These are phyloP conservation scores for Chrysopilus asiliformis DNA, from an alignment of 2,888 invertebrate genomes.

Conservation along the genomic window DNA sequence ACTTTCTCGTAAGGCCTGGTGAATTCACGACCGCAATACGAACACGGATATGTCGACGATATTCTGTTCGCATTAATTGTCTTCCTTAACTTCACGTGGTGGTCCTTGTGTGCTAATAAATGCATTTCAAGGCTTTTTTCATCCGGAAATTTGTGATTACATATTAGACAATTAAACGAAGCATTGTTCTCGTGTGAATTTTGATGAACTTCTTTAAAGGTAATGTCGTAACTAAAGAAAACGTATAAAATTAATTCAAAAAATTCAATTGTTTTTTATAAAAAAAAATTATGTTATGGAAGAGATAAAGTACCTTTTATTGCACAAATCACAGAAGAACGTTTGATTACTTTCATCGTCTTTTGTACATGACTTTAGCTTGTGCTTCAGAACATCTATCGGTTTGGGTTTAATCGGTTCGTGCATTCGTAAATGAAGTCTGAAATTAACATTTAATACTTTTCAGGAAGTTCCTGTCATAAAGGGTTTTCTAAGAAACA, in stretches of 20 bases:
- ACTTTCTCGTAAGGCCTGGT: constrained; percentile 67
- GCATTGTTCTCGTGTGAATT: constrained; percentile 48
- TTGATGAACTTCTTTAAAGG: constrained; percentile 48
- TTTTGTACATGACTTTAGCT: constrained; percentile 25
- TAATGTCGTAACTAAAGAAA: constrained; percentile 28
- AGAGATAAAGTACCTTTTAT: constrained; percentile 29
- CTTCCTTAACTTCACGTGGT: constrained; percentile 10
- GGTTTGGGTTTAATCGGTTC: constrained; percentile 46
- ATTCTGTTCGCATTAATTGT: constrained; percentile 13
- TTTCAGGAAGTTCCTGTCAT: constrained; percentile 29
- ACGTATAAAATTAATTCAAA: constrained; percentile 5
- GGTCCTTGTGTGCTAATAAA: constrained; percentile 47
- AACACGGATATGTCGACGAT: constrained; percentile 49
- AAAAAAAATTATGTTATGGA: no score
- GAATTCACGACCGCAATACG: constrained; percentile 58
- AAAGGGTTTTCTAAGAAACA: neutral
- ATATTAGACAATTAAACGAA: constrained; percentile 48
- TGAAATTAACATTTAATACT: constrained; percentile 8
- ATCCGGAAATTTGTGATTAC: constrained; percentile 58
- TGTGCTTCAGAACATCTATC: constrained; percentile 25
- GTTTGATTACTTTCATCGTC: constrained; percentile 25
- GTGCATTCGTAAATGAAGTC: constrained; percentile 62
- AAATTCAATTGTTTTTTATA: constrained; percentile 30
- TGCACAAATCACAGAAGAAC: constrained; percentile 43
- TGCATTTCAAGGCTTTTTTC: constrained; percentile 56